Conservation (phyloP, 2,888 invertebrate species). For the Tachina grossa region DNA sequence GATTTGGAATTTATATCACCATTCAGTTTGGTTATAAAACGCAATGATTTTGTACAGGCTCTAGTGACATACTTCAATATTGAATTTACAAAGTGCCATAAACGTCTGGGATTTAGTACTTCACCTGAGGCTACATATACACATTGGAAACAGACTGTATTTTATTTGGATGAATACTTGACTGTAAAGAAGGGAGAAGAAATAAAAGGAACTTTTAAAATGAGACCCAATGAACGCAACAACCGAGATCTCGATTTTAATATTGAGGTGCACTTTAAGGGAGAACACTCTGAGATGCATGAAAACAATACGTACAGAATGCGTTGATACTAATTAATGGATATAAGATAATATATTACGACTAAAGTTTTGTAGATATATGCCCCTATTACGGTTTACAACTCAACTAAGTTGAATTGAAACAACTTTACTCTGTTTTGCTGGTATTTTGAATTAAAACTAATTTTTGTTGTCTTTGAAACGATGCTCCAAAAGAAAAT, state of each 20-base stretch:
- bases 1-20: conserved; percentile 96
- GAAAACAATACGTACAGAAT: conserved; percentile 95
- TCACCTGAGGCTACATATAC: conserved; percentile 99
- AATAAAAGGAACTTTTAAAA: conserved; percentile 94
- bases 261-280: conserved; percentile 95
- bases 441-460: too few species aligned
- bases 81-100: conserved; percentile 99
- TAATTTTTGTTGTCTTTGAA: too few species aligned
- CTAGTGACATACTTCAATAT: conserved; percentile 99
- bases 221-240: conserved; percentile 98
- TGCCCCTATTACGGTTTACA: too few species aligned
- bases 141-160: conserved; percentile 98
- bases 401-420: too few species aligned
- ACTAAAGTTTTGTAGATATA: conserved; percentile 60
- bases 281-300: conserved; percentile 92
- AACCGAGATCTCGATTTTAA: conserved; percentile 98
- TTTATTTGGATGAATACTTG: conserved; percentile 98
- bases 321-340: conserved; percentile 86
- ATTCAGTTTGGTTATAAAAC: conserved; percentile 90
- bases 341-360: conserved; percentile 41
- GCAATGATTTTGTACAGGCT: conserved; percentile 98
- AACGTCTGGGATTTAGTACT: conserved; percentile 98
- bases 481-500: too few species aligned
- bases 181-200: conserved; percentile 98
- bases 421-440: too few species aligned